A percentile compares a stretch with the other conserved stretches of the same genome.
Evolutionary conservation across 2,888 invertebrate species (phyloP).

Genomic region (Trichogramma evanescens): DNA sequence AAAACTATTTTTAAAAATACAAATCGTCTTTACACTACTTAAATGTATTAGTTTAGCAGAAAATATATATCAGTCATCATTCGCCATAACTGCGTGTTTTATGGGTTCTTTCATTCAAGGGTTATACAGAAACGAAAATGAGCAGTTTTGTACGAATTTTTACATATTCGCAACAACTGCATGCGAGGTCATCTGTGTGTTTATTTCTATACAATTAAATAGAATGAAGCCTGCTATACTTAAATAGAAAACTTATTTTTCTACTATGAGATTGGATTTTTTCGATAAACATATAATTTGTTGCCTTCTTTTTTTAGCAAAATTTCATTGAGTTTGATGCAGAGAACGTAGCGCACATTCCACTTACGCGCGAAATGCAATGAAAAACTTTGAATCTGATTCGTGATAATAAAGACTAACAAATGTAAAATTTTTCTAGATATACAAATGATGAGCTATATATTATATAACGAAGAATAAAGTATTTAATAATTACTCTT

Average conservation of each 20-base stretch:
- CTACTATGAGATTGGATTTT: slow-evolving; percentile 14
- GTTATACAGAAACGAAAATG: slow-evolving; percentile 13
- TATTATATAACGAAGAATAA: no score
- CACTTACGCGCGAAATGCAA: no score
- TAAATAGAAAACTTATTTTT: slow-evolving; percentile 13
- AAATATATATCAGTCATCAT: slow-evolving; percentile 28
- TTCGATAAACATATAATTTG: background rate
- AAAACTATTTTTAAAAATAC: background rate
- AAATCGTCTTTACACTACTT: background rate
- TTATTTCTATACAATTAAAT: slow-evolving; percentile 20
- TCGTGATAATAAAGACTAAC: no score
- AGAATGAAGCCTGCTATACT: slow-evolving; percentile 16
- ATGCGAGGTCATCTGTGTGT: slow-evolving; percentile 22
- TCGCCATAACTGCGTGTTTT: slow-evolving; percentile 20
- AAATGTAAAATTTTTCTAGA: no score
- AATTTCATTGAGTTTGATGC: no score
- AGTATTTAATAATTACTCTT: no score
- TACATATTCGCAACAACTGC: slow-evolving; percentile 16
- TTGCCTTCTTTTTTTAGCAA: no score
- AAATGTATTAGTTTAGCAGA: background rate
- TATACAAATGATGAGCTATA: no score
- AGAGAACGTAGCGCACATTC: no score
- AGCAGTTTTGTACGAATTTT: slow-evolving; percentile 8
- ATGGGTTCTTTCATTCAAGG: slow-evolving; percentile 7
- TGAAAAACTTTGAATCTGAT: no score